Conservation (phyloP, 2,797 vertebrate species). For the Syngnathus rostellatus region DNA sequence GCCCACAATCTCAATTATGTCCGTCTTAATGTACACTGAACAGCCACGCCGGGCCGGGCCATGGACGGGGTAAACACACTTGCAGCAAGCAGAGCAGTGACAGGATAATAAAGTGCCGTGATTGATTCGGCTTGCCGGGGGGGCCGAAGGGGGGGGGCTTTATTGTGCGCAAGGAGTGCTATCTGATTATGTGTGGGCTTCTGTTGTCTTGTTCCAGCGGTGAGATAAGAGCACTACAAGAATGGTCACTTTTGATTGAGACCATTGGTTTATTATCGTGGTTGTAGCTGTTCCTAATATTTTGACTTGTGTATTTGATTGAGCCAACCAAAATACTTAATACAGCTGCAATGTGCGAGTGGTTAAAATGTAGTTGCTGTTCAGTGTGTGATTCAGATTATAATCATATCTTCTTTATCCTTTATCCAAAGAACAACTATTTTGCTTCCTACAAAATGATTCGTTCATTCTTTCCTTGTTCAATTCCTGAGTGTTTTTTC, state of each 20-base stretch:
- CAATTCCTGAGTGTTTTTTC: conserved; percentile 13
- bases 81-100: conserved; percentile 70
- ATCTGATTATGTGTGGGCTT: conserved; percentile 54
- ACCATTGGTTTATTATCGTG: not conserved
- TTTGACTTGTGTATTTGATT: not conserved
- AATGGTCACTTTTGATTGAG: not conserved
- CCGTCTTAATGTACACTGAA: conserved; percentile 70
- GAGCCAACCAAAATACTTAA: not conserved
- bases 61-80: conserved; percentile 67
- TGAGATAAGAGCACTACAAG: not conserved
- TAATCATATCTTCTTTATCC: not conserved
- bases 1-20: conserved; percentile 73
- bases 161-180: conserved; percentile 65
- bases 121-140: conserved; percentile 68
- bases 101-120: conserved; percentile 75
- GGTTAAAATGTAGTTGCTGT: not conserved
- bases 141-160: conserved; percentile 43
- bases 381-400: not conserved
- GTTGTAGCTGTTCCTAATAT: not conserved
- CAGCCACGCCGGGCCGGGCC: conserved; percentile 59
- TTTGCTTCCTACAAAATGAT: not conserved
- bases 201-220: conserved; percentile 46
- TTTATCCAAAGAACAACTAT: not conserved
- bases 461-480: conserved; percentile 1
- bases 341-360: not conserved